Conservation (phyloP, 64 coral and sea anemone genomes). For the Astreopora myriophthalma region DNA sequence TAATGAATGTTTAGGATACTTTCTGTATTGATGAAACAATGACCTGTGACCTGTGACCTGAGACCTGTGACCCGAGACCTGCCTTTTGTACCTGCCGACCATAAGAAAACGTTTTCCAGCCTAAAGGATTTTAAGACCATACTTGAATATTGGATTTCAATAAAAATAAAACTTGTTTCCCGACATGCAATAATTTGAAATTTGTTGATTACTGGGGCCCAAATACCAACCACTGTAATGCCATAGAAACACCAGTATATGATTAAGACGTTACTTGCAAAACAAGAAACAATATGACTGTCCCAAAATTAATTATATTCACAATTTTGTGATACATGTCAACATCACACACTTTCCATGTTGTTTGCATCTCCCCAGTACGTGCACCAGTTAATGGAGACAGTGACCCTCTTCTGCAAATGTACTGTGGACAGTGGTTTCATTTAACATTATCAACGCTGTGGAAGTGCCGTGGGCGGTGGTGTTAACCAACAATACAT, state of each 20-base stretch:
- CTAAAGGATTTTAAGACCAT: not conserved
- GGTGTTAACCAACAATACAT: not conserved
- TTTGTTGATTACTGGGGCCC: not conserved
- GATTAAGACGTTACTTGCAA: not conserved
- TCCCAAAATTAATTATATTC: not conserved
- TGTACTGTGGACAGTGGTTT: not conserved
- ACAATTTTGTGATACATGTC: not conserved
- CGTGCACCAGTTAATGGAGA: not conserved
- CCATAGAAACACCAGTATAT: not conserved
- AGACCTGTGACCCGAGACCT: no score
- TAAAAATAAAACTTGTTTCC: not conserved
- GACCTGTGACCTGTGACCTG: no score
- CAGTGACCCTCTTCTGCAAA: not conserved
- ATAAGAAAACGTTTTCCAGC: not conserved
- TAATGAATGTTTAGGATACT: no score
- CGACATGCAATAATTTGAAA: not conserved
- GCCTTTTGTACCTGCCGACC: not conserved
- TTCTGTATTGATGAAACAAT: no score
- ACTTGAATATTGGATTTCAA: not conserved
- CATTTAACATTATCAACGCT: not conserved
- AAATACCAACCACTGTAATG: not conserved
- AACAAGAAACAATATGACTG: not conserved
- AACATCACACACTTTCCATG: not conserved
- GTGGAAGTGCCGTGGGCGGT: not conserved
- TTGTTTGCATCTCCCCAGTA: not conserved